Base-by-base conservation (phyloP, 2,113 vertebrate genomes). In the Garra rufa region DNA sequence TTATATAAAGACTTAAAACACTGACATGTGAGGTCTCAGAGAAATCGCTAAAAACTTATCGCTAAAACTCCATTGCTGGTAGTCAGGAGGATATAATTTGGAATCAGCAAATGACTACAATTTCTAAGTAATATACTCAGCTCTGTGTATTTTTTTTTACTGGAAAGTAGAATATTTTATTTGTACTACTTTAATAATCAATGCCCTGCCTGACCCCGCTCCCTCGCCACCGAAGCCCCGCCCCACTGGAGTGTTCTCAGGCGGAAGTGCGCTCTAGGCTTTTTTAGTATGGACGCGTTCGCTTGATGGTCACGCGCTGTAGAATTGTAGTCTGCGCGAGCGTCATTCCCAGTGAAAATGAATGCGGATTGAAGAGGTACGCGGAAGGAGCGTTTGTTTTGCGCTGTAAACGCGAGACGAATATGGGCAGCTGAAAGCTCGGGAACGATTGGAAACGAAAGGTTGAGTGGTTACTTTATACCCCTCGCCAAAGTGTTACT, bases 211-310 rank as follows among this genome's bases (percentile, higher is more conserved):
- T 6, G 41, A 8, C 75, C 82, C 88, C 76, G 52, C 86, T 86
- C 82, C 91, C 91, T 89, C 88, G 88, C 17, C 85, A 75, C 86
- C 87, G 89, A 89, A 52, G 63, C 89, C 90, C 55, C 75, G 82
- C 93, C 93, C 93, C 92, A 24, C 87, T 9, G 13, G 30, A 50
- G 90, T 77, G 90, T 89, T 86, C 90, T 90, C 86, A 90, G 91
- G 93, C 94, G 95, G 94, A 95, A 96, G 94, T 95, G 92, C 70
- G 90, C 90, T 91, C 93, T 90, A 91, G 91, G 89, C 92, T 93
- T 93, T 91, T 92, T 91, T 92, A 93, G 94, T 93, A 92, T 55
- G 92, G 93, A 95, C 92, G 92, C 92, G 93, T 94, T 93, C 59
- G 85, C 41, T 81, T 19, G 92, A 84, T 92, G 93, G 85, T 87